Percentiles rank a stretch among this genome's conserved stretches.
Conservation (phyloP, 1,140 invertebrate genomes). For the Cydia fagiglandana region DNA sequence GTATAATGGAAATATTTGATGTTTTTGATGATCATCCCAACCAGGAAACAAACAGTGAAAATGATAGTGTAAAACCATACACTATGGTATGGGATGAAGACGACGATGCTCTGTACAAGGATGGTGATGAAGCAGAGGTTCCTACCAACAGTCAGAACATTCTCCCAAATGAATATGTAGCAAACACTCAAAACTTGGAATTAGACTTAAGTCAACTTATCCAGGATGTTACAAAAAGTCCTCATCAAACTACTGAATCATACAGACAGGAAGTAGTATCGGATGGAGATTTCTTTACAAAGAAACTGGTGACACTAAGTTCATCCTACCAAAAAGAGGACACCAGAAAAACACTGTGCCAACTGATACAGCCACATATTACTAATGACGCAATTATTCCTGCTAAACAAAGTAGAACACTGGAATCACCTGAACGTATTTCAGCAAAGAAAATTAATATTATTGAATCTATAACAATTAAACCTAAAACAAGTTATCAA, state of each 20-base stretch:
- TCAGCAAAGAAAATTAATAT: conserved; percentile 62
- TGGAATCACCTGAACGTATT: conserved; percentile 31
- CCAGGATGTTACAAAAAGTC: neutral
- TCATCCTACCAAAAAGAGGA: neutral
- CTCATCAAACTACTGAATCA: neutral
- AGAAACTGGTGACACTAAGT: neutral
- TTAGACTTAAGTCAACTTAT: neutral
- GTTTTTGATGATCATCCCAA: conserved; percentile 44
- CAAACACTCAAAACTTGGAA: neutral
- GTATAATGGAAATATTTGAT: conserved; percentile 72
- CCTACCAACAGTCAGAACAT: conserved; percentile 42
- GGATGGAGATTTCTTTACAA: neutral
- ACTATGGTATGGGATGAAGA: conserved; percentile 71
- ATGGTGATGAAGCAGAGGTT: conserved; percentile 48
- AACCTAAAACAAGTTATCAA: conserved; percentile 30
- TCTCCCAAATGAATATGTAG: neutral
- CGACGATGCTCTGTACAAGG: conserved; percentile 75
- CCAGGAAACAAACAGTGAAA: conserved; percentile 53
- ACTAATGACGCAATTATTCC: neutral
- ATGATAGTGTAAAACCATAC: conserved; percentile 54
- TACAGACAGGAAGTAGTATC: neutral
- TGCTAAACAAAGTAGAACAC: neutral
- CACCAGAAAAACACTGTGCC: neutral
- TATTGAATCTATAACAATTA: conserved; percentile 50
- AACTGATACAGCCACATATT: conserved; percentile 3